phyloP scores from a whole-genome alignment of 1,140 invertebrate species.

The Maconellicoccus hirsutus region DNA sequence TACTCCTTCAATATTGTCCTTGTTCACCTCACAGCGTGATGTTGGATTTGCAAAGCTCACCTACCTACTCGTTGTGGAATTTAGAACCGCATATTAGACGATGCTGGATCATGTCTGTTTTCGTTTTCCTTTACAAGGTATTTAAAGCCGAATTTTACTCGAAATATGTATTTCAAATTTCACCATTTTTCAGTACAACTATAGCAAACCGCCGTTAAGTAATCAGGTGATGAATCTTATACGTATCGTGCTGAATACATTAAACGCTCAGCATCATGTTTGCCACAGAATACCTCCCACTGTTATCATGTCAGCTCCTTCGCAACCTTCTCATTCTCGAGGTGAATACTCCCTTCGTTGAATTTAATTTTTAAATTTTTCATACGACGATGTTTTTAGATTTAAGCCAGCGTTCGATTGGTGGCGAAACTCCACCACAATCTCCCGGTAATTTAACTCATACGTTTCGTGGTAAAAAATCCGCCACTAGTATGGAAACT shows the following conservation, averaged over 20 bases:
- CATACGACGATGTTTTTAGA: no score
- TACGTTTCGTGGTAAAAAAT: conserved; percentile 6
- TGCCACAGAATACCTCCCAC: conserved; percentile 68
- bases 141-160: conserved; percentile 25
- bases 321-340: conserved; percentile 49
- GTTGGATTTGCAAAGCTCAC: conserved; percentile 42
- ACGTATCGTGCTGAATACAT: conserved; percentile 83
- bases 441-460: conserved; percentile 10
- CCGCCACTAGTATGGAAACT: conserved; percentile 47
- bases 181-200: conserved; percentile 64
- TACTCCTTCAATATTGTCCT: conserved; percentile 78
- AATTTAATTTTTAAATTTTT: no score
- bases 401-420: conserved; percentile 59
- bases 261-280: conserved; percentile 80
- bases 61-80: conserved; percentile 74
- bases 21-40: conserved; percentile 50
- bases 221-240: conserved; percentile 69
- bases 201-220: conserved; percentile 66
- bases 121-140: conserved; percentile 96
- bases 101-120: conserved; percentile 82
- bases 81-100: conserved; percentile 71
- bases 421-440: conserved; percentile 38
- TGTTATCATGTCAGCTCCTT: conserved; percentile 51
- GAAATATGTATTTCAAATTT: neutral
- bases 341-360: conserved; percentile 38